Conservation (phyloP, 2,888 invertebrate genomes). For the Laothoe populi region DNA sequence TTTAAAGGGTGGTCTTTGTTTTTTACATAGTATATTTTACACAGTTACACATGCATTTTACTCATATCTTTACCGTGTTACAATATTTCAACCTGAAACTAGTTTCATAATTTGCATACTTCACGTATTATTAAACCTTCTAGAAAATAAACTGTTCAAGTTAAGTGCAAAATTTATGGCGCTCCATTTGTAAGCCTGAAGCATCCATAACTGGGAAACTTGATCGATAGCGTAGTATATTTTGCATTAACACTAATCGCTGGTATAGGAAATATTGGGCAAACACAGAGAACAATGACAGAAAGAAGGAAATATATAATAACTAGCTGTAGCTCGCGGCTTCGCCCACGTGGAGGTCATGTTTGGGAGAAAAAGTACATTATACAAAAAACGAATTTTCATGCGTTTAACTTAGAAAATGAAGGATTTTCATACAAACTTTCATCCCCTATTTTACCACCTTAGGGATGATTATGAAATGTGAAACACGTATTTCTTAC, state of each 20-base stretch:
- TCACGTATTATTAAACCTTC: neutral
- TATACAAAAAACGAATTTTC: too few species aligned
- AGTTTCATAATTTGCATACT: conserved; percentile 8
- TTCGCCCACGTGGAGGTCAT: too few species aligned
- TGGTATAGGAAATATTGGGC: conserved; percentile 65
- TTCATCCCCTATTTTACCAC: too few species aligned
- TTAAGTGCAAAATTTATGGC: conserved; percentile 18
- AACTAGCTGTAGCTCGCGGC: too few species aligned
- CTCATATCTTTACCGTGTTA: neutral
- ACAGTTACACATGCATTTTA: neutral
- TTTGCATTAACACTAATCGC: conserved; percentile 47
- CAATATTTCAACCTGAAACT: conserved; percentile 3
- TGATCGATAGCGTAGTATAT: conserved; percentile 22
- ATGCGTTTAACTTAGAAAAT: too few species aligned
- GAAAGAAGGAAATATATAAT: too few species aligned
- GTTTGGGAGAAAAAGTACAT: too few species aligned
- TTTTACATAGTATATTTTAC: neutral
- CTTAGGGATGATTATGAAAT: too few species aligned
- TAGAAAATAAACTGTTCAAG: conserved; percentile 16
- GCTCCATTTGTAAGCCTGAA: conserved; percentile 11
- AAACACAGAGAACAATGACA: conserved; percentile 75
- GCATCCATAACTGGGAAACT: conserved; percentile 22
- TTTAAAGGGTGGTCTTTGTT: neutral
- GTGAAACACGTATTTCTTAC: too few species aligned
- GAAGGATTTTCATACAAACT: too few species aligned